Evolutionary conservation across 2,888 invertebrate genomes (phyloP).

Genomic region (Drosophila birchii): DNA sequence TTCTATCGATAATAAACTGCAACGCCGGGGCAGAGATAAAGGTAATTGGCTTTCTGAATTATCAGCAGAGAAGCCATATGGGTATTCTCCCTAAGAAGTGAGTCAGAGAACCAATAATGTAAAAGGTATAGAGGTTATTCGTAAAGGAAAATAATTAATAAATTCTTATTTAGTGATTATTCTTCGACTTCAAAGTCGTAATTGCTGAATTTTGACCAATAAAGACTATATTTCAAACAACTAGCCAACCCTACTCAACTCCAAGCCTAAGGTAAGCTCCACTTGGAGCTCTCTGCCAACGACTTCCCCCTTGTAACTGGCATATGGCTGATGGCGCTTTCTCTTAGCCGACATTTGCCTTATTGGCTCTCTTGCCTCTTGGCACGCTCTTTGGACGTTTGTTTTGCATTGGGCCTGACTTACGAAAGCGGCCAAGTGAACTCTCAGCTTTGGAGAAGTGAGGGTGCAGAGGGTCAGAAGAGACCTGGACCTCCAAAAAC

Average conservation of each 20-base stretch:
- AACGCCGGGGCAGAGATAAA: constrained; percentile 12
- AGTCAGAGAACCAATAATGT: not conserved
- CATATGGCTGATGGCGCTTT: constrained; percentile 18
- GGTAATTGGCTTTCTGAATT: not conserved
- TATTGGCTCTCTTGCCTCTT: constrained; percentile 4
- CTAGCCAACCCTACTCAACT: constrained; percentile 20
- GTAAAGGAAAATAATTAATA: not conserved
- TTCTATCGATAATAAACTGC: constrained; percentile 16
- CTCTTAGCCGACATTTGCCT: constrained; percentile 60
- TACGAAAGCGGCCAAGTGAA: constrained; percentile 72
- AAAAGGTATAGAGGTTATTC: no score
- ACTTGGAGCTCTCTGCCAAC: constrained; percentile 14
- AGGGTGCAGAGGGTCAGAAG: not conserved
- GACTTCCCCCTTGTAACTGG: constrained; percentile 24
- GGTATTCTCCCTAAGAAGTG: not conserved
- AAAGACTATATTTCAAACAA: no score
- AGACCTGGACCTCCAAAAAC: constrained; percentile 60
- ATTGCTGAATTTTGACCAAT: no score
- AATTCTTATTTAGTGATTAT: no score
- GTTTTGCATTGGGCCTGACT: constrained; percentile 55
- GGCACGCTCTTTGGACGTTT: constrained; percentile 22
- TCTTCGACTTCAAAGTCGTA: no score
- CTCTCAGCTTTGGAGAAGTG: constrained; percentile 1
- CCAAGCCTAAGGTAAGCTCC: constrained; percentile 16
- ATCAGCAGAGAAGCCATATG: not conserved